phyloP scores from a whole-genome alignment of 2,797 vertebrate species.

The Lepus townsendii region DNA sequence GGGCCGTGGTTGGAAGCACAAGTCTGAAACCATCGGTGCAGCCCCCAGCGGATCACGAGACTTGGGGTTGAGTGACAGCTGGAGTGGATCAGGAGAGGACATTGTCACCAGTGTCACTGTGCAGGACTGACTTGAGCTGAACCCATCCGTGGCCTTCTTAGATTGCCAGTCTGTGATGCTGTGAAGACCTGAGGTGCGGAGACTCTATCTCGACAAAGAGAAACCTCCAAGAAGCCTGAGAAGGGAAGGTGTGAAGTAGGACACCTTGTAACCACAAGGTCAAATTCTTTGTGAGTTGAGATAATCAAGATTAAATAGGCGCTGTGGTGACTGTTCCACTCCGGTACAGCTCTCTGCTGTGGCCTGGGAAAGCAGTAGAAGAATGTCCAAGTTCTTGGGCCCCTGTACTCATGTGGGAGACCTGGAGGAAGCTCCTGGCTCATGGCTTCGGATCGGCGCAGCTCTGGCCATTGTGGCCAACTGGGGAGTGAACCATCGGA shows the following conservation, averaged over 20 bases:
- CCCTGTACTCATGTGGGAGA: too few species aligned
- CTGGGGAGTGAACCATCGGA: too few species aligned
- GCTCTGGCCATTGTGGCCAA: too few species aligned
- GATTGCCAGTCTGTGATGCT: not conserved
- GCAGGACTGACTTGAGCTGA: not conserved
- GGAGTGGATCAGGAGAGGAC: not conserved
- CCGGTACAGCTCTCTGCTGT: too few species aligned
- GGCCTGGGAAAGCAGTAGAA: too few species aligned
- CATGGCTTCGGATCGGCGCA: too few species aligned
- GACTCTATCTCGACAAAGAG: not conserved
- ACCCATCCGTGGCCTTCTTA: not conserved
- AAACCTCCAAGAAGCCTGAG: not conserved
- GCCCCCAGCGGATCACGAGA: not conserved
- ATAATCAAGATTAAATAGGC: conserved; percentile 19
- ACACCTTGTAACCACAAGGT: not conserved
- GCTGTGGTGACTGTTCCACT: too few species aligned
- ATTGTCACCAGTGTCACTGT: fast-evolving
- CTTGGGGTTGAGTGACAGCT: not conserved
- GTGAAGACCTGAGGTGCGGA: not conserved
- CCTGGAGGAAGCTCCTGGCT: too few species aligned
- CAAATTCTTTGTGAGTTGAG: conserved; percentile 29
- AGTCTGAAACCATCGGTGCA: not conserved
- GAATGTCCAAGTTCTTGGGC: too few species aligned
- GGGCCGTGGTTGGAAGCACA: not conserved
- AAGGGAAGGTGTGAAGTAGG: not conserved